phyloP scores from a whole-genome alignment of 2,113 vertebrate species.

The Gracilinanus agilis region DNA sequence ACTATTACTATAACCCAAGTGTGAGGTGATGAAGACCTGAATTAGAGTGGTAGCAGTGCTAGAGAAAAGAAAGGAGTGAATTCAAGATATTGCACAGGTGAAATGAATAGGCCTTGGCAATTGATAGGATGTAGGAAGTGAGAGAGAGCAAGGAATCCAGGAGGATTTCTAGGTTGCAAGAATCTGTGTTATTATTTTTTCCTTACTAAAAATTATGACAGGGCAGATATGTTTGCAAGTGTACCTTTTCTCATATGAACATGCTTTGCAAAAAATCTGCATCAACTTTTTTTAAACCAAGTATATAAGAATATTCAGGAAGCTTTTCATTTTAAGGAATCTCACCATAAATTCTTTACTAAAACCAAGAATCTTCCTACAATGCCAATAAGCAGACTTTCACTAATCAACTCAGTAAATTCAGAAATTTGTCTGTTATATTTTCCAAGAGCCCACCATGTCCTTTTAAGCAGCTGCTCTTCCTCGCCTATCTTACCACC shows the following conservation, averaged over 20 bases:
- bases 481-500: too few relatives aligned
- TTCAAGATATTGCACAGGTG: background rate
- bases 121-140: background rate
- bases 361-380: background rate
- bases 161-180: background rate
- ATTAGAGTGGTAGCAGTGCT: background rate
- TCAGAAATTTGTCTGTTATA: background rate
- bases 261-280: background rate
- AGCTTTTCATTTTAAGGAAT: background rate
- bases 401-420: background rate
- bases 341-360: background rate
- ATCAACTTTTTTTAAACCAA: background rate
- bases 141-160: background rate
- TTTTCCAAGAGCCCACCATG: too few relatives aligned
- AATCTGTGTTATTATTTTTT: background rate
- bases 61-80: background rate
- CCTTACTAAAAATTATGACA: background rate
- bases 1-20: background rate
- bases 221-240: background rate
- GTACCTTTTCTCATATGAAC: background rate
- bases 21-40: background rate
- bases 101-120: background rate
- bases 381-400: background rate
- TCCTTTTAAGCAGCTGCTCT: too few relatives aligned
- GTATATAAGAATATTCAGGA: background rate